These are phyloP conservation scores for Acanthosoma haemorrhoidale DNA, from an alignment of 2,888 invertebrate genomes.

Conservation along the genomic window DNA sequence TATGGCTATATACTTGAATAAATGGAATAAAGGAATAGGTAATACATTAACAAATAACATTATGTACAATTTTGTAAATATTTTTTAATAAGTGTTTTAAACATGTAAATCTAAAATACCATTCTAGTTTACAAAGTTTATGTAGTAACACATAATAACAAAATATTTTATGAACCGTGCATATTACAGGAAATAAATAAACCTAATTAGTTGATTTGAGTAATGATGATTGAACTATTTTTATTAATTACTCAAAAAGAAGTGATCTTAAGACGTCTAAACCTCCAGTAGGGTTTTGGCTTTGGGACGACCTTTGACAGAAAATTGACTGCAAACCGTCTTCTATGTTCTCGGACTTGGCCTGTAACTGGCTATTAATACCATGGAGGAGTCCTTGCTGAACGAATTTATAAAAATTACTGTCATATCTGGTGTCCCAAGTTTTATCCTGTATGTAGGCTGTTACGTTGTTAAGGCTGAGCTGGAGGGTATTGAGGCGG, in stretches of 20 bases:
- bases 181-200: no score
- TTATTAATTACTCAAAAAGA: not conserved
- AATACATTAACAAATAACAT: no score
- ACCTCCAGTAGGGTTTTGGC: not conserved
- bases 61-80: no score
- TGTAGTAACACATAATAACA: no score
- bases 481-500: not conserved
- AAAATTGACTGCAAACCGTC: not conserved
- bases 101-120: no score
- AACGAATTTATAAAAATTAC: not conserved
- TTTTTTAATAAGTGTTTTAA: no score
- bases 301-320: not conserved
- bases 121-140: no score
- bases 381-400: not conserved
- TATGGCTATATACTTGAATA: no score
- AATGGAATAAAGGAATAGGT: no score
- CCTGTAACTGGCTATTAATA: not conserved
- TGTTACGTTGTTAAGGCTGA: not conserved
- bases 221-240: no score
- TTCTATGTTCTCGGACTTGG: not conserved
- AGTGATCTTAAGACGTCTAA: not conserved
- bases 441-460: not conserved
- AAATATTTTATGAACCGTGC: no score
- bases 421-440: not conserved
- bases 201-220: no score